Conservation (phyloP, 2,113 vertebrate species). For the Genyomyrus donnyi region DNA sequence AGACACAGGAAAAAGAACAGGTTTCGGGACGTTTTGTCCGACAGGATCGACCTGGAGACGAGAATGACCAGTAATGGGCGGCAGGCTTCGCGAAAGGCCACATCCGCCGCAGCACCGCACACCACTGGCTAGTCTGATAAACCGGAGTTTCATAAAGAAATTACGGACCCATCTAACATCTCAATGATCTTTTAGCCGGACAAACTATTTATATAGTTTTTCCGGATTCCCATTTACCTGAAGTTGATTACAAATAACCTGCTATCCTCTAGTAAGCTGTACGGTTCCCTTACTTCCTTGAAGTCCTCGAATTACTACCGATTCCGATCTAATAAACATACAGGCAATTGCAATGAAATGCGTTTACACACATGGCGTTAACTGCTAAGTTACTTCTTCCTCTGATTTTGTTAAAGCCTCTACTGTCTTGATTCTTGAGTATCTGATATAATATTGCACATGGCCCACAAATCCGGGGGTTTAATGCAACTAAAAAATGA, state of each 20-base stretch:
- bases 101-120: not conserved
- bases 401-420: not conserved
- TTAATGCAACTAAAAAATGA: not conserved
- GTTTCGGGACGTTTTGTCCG: slow-evolving; percentile 89
- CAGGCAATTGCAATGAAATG: not conserved
- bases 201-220: not conserved
- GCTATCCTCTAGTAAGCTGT: not conserved
- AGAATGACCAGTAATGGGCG: not conserved
- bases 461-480: not conserved
- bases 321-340: not conserved
- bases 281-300: not conserved
- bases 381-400: not conserved
- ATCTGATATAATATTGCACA: not conserved
- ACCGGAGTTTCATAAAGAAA: not conserved
- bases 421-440: not conserved
- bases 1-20: slow-evolving; percentile 90
- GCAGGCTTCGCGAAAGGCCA: not conserved
- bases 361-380: not conserved
- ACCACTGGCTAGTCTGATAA: not conserved
- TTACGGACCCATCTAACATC: not conserved
- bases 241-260: not conserved
- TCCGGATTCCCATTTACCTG: not conserved
- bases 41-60: slow-evolving; percentile 76
- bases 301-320: not conserved
- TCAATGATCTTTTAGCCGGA: not conserved